These are phyloP conservation scores for Drosophila demipolita DNA, from an alignment of 2,888 invertebrate genomes.

Conservation along the genomic window DNA sequence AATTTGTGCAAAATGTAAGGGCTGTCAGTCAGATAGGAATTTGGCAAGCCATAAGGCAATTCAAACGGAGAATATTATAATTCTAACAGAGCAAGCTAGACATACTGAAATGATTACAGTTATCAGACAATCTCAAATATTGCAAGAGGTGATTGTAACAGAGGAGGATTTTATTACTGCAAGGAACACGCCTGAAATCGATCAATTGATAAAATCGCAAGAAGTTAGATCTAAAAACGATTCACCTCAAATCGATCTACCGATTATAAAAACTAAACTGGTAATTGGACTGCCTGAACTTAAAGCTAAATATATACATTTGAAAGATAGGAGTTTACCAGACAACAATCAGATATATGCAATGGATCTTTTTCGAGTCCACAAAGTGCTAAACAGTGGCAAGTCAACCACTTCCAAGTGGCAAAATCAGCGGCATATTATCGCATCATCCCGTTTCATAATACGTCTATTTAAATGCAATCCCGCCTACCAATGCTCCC, in stretches of 20 bases:
- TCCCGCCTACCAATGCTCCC: constrained; percentile 34
- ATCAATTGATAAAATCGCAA: neutral
- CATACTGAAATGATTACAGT: neutral
- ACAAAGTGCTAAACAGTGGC: no score
- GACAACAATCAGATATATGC: neutral
- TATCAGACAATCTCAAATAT: neutral
- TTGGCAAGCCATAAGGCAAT: neutral
- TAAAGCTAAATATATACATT: neutral
- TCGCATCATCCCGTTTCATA: constrained; percentile 45
- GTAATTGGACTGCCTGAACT: neutral
- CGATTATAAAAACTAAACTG: neutral
- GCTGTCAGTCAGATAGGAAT: neutral
- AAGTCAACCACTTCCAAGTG: neutral
- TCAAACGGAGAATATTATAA: neutral
- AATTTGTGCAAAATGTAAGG: neutral
- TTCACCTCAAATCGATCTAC: neutral
- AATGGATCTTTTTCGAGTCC: neutral
- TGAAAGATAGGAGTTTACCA: neutral
- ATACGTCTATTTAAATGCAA: constrained; percentile 50
- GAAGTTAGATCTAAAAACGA: neutral
- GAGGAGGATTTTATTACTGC: no score
- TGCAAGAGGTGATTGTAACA: neutral
- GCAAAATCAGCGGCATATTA: constrained; percentile 39
- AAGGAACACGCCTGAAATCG: neutral
- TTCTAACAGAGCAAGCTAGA: neutral